Base-by-base conservation (phyloP, 1,140 invertebrate species). In the Teleopsis dalmanni region DNA sequence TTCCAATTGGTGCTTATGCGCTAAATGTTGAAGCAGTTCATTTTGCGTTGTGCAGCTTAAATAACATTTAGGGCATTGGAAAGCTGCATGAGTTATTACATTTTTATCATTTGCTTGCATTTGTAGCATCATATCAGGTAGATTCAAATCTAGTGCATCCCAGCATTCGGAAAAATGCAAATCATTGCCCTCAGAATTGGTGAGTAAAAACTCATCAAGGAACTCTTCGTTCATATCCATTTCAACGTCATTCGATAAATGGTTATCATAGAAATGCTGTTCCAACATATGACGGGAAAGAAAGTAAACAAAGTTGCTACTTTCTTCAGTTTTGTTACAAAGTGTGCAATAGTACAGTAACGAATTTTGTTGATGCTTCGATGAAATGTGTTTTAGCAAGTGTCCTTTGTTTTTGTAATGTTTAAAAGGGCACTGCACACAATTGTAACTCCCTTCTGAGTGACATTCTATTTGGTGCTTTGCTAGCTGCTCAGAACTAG, bases 161-260 rank as follows among this genome's bases (percentile, higher is more conserved):
- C 51, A 52, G 21, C 51, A 52, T 48, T 48, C 45, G 0, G 51
- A 52, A 46, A 48, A 48, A 34, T 52, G 40, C 43, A 48, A 47
- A 13, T 37, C 33, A 22, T 52, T 52, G 41, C 47, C 47, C 2
- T 29, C 41, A 27, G 37, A 46, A 31, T 48, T 35, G 22, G 27
- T 37, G 3, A 52, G 14, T 18, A 52, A 22, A 40, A 52, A 48
- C n/a, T 52, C 51, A 45, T 52, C 51, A 16, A 52, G 40, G 37
- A 52, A 52, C 33, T 52, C 51, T 31, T 52, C 51, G 25, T 48
- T 40, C 51, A 52, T 52, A 36, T 52, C 51, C n/a, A 48, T 42
- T 48, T 52, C 46, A 11, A 52, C 42, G 18, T 52, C 51, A 27
- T 52, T 46, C 14, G 42, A 45, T 19, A 38, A 31, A 42, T 51